phyloP scores from a whole-genome alignment of 2,888 invertebrate species.

The Brachynemurus nebulosus region DNA sequence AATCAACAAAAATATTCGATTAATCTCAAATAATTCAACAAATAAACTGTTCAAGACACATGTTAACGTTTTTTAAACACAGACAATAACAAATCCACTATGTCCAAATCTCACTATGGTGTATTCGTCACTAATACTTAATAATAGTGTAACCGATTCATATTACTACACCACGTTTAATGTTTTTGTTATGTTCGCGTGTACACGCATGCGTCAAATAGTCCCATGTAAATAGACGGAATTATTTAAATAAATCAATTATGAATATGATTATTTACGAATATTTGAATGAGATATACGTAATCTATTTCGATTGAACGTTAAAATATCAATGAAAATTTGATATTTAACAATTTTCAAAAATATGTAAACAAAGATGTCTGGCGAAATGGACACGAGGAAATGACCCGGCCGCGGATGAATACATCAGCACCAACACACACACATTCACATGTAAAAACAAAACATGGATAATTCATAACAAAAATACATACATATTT shows the following conservation, averaged over 20 bases:
- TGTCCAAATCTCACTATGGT: no score
- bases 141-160: not conserved
- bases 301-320: not conserved
- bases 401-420: slow-evolving; percentile 1
- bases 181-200: not conserved
- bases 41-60: no score
- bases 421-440: not conserved
- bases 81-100: no score
- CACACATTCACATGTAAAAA: no score
- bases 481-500: no score
- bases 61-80: no score
- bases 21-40: no score
- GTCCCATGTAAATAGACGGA: no score
- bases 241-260: not conserved
- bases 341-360: not conserved
- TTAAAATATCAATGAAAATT: not conserved
- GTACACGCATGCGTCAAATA: not conserved
- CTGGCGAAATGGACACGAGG: not conserved
- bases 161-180: not conserved
- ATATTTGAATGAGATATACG: not conserved
- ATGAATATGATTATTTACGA: not conserved
- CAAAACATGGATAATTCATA: no score
- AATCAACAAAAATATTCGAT: no score
- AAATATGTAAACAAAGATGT: not conserved
- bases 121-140: no score